These are phyloP conservation scores for Zeuzera pyrina DNA, from an alignment of 2,888 invertebrate species.

Conservation along the genomic window DNA sequence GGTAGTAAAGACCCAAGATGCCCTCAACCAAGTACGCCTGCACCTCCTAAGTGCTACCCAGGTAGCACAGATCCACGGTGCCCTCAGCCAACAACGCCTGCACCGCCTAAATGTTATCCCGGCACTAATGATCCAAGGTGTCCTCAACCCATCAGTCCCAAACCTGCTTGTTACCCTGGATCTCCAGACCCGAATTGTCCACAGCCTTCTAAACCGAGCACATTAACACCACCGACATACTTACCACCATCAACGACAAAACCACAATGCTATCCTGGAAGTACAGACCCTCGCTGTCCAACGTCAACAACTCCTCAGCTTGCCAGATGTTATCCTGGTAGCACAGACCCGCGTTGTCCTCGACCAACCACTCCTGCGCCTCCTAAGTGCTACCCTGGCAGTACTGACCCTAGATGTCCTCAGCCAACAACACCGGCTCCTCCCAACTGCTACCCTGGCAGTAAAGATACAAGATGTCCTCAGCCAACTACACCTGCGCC, in stretches of 20 bases:
- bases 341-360: conserved; percentile 27
- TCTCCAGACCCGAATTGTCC: conserved; percentile 37
- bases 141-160: conserved; percentile 27
- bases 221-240: conserved; percentile 25
- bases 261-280: conserved; percentile 27
- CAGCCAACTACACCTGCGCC: conserved; percentile 21
- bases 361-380: conserved; percentile 25
- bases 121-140: conserved; percentile 28
- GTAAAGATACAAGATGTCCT: conserved; percentile 23
- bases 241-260: conserved; percentile 28
- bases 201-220: conserved; percentile 18
- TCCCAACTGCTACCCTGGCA: conserved; percentile 22
- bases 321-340: conserved; percentile 26
- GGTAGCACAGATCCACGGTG: conserved; percentile 33
- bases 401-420: conserved; percentile 28
- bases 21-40: conserved; percentile 23
- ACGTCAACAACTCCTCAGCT: conserved; percentile 26
- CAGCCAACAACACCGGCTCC: conserved; percentile 21
- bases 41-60: conserved; percentile 22
- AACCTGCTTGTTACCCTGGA: conserved; percentile 38
- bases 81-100: conserved; percentile 22
- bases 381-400: conserved; percentile 35
- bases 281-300: conserved; percentile 23
- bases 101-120: conserved; percentile 21
- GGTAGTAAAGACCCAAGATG: conserved; percentile 26